Conservation (phyloP, 2,113 vertebrate genomes). For the Malurus alboscapulatus region DNA sequence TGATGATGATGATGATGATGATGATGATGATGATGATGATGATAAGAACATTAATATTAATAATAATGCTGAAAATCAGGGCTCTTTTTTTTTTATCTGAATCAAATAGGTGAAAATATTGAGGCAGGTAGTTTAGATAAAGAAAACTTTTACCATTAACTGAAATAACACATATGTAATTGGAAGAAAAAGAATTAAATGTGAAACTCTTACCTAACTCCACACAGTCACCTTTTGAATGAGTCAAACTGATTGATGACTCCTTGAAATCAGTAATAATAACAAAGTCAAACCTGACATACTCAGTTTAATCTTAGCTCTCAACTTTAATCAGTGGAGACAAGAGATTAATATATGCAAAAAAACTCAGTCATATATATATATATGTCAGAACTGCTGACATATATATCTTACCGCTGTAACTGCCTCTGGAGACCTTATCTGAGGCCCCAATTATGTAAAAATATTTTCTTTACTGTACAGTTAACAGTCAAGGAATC, state of each 20-base stretch:
- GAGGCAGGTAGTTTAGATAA: background rate
- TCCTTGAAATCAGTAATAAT: background rate
- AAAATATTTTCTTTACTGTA: background rate
- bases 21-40: too few relatives aligned
- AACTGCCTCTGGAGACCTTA: background rate
- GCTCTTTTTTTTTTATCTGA: background rate
- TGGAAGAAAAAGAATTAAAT: conserved; percentile 14
- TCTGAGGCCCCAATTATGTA: background rate
- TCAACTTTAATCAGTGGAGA: conserved; percentile 1
- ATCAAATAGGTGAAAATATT: background rate
- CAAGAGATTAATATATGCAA: background rate
- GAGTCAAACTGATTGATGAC: background rate
- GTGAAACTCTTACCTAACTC: background rate
- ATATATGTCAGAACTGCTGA: conserved; percentile 5
- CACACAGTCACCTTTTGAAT: background rate
- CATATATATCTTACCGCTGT: background rate
- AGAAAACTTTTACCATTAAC: conserved; percentile 30
- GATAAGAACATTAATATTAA: background rate
- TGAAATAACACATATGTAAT: conserved; percentile 32
- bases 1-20: background rate
- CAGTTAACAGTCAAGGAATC: background rate
- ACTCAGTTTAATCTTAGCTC: background rate
- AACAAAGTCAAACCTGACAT: background rate
- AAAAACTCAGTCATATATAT: background rate
- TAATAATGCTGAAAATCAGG: background rate